A percentile compares a stretch with the other conserved stretches of the same genome.
Evolutionary conservation across 1,140 invertebrate species (phyloP).

Genomic region (Harlomillsia oculata): DNA sequence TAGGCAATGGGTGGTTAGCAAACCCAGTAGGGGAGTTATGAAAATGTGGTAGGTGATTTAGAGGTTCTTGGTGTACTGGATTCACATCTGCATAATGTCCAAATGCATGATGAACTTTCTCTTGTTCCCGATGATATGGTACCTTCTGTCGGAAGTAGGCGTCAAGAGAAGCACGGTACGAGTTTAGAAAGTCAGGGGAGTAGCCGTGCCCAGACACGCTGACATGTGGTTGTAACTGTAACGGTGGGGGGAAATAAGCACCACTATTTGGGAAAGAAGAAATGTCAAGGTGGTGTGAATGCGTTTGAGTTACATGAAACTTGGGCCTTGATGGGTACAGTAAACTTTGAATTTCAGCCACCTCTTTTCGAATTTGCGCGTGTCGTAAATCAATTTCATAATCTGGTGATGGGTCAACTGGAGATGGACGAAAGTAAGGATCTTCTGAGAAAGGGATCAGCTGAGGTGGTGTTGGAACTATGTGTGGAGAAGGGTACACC

Average conservation of each 20-base stretch:
- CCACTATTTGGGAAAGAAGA: no score
- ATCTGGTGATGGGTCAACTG: not conserved
- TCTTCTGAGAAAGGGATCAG: slow-evolving; percentile 8
- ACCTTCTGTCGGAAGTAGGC: slow-evolving; percentile 7
- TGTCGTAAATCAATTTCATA: not conserved
- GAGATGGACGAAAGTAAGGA: not conserved
- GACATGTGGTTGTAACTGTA: no score
- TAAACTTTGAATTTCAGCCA: slow-evolving; percentile 10
- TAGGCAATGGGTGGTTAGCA: no score
- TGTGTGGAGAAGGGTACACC: slow-evolving; percentile 25
- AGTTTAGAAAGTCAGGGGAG: slow-evolving; percentile 15
- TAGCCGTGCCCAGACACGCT: slow-evolving; percentile 14
- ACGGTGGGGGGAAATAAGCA: no score
- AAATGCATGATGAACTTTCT: no score
- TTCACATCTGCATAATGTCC: no score
- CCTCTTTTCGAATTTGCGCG: not conserved
- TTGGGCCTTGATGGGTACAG: slow-evolving; percentile 2
- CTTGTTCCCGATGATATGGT: not conserved
- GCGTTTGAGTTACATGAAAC: no score
- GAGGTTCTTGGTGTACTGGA: no score
- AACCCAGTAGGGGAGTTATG: no score
- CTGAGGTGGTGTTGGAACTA: slow-evolving; percentile 26
- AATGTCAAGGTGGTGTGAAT: no score
- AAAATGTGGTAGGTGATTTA: no score
- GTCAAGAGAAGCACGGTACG: slow-evolving; percentile 5